Percentiles rank a stretch among this genome's conserved stretches.
Evolutionary conservation across 1,140 invertebrate genomes (phyloP).

Genomic region (Pinna nobilis): DNA sequence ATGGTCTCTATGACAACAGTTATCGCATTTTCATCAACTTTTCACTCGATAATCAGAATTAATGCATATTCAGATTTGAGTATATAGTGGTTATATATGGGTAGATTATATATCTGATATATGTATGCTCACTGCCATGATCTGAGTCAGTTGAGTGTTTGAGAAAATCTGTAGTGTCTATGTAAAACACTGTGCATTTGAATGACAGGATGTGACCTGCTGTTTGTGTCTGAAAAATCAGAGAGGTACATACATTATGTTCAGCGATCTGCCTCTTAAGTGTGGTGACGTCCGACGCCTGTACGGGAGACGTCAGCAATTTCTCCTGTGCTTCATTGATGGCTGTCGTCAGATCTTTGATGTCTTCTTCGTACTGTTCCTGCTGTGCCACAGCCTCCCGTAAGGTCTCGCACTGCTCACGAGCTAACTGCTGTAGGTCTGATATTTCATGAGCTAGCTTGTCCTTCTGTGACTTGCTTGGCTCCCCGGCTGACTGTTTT

Average conservation of each 20-base stretch:
- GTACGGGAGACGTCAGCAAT: constrained; percentile 84
- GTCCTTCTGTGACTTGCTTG: constrained; percentile 36
- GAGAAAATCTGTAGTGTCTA: no score
- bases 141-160: no score
- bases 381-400: constrained; percentile 87
- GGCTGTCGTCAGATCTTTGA: constrained; percentile 77
- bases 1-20: no score
- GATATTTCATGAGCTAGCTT: constrained; percentile 58
- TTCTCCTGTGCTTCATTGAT: constrained; percentile 94
- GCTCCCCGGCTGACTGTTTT: constrained; percentile 36
- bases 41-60: no score
- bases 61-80: no score
- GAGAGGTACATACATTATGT: constrained; percentile 88
- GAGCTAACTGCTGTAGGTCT: constrained; percentile 59
- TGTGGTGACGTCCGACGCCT: constrained; percentile 86
- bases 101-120: no score
- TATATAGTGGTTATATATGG: no score
- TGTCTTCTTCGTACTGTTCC: constrained; percentile 63
- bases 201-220: no score
- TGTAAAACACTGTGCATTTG: no score
- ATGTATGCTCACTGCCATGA: no score
- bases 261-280: constrained; percentile 88
- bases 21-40: no score
- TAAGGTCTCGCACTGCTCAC: constrained; percentile 72
- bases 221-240: no score